Conservation (phyloP, 92 coral and sea anemone genomes). For the Phenganax marumi region DNA sequence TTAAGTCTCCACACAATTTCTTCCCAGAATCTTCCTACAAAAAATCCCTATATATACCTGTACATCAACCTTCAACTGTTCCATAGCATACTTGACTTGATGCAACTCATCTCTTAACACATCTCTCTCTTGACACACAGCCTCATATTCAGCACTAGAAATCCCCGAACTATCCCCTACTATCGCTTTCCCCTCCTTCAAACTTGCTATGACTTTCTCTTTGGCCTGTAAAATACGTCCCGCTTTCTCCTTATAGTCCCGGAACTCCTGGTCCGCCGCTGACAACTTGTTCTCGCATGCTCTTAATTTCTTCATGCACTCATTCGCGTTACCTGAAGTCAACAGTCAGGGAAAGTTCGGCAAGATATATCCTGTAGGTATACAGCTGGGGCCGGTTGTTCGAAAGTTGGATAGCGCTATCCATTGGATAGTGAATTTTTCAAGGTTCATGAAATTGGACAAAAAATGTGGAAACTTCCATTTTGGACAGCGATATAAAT, state of each 20-base stretch:
- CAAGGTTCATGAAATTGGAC: too few species aligned
- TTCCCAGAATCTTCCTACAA: too few species aligned
- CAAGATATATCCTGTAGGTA: too few species aligned
- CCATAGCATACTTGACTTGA: conserved; percentile 78
- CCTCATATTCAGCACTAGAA: conserved; percentile 83
- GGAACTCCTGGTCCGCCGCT: conserved; percentile 82
- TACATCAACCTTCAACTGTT: conserved; percentile 86
- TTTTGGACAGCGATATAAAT: too few species aligned
- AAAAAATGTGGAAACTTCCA: too few species aligned
- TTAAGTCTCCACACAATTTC: background rate
- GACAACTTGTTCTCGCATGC: conserved; percentile 74
- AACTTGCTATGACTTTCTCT: conserved; percentile 86
- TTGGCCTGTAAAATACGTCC: conserved; percentile 97
- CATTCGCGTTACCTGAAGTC: conserved; percentile 67
- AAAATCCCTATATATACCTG: conserved; percentile 57
- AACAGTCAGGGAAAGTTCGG: conserved; percentile 34
- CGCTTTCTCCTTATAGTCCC: conserved; percentile 96
- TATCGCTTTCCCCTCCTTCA: conserved; percentile 83
- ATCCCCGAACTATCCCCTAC: conserved; percentile 77
- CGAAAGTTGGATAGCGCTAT: too few species aligned
- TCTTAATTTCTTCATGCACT: conserved; percentile 67
- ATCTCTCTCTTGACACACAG: conserved; percentile 89
- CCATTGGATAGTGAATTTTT: too few species aligned
- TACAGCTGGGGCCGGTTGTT: too few species aligned
- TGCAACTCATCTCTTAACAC: conserved; percentile 81